A percentile compares a stretch with the other conserved stretches of the same genome.
These are phyloP conservation scores for Xiphophorus birchmanni DNA, from an alignment of 2,797 vertebrate species.

Conservation along the genomic window DNA sequence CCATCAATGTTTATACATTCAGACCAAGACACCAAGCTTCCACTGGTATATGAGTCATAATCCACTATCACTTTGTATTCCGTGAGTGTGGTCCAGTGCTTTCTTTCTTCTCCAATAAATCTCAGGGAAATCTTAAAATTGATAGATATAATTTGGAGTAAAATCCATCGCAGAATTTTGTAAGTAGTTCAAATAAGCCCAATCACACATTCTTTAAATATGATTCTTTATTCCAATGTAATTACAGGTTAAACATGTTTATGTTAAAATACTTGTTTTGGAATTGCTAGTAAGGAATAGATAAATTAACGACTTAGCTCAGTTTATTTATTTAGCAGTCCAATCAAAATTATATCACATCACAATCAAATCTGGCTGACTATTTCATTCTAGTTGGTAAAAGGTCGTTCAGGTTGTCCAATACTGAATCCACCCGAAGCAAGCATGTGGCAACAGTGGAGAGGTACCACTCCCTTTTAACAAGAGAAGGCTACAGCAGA, in stretches of 20 bases:
- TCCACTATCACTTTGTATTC: slow-evolving; percentile 16
- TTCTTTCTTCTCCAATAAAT: neutral
- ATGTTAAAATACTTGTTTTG: neutral
- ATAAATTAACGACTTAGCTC: neutral
- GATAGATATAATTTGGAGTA: too few relatives aligned
- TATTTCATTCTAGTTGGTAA: neutral
- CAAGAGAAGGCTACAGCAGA: neutral
- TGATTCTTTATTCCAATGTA: neutral
- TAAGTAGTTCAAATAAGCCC: neutral
- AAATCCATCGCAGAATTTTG: too few relatives aligned
- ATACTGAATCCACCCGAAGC: neutral
- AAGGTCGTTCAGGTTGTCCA: neutral
- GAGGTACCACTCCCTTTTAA: neutral
- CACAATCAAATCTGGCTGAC: neutral
- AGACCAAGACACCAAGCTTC: slow-evolving; percentile 4
- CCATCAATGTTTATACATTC: neutral
- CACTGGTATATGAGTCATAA: slow-evolving; percentile 26
- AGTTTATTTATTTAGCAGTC: neutral
- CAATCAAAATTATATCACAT: neutral
- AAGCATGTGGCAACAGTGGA: neutral
- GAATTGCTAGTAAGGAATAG: neutral
- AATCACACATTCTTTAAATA: neutral
- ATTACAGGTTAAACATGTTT: neutral
- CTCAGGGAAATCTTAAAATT: neutral
- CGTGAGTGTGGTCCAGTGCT: neutral